Evolutionary conservation across 2,113 vertebrate species (phyloP).

Genomic region (Eptesicus fuscus): DNA sequence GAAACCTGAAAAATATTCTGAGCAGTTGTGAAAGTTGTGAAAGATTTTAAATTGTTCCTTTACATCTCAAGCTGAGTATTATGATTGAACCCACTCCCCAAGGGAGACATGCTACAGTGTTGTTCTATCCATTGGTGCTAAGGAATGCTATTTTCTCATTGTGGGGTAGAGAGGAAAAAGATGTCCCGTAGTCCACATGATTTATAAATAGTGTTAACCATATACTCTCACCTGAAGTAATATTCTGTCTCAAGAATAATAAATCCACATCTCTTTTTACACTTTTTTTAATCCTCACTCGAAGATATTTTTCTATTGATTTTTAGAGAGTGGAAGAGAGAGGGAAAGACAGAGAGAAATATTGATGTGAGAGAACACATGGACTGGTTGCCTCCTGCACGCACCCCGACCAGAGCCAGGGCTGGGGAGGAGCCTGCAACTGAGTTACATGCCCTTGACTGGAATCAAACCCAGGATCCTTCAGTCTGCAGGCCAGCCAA

Average conservation of each 20-base stretch:
- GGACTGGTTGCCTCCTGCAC: no score
- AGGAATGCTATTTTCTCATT: constrained; percentile 13
- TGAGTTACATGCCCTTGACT: no score
- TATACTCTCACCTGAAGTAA: neutral
- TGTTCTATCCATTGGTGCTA: neutral
- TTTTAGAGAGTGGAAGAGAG: no score
- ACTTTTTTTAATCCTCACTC: no score
- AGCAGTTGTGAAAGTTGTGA: constrained; percentile 24
- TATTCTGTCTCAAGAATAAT: constrained; percentile 1
- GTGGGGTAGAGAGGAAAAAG: neutral
- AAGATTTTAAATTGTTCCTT: neutral
- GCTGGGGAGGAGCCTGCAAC: no score
- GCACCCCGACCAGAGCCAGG: no score
- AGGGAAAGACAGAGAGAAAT: no score
- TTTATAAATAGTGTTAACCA: constrained; percentile 4
- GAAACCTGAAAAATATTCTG: neutral
- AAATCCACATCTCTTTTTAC: neutral
- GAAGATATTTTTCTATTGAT: no score
- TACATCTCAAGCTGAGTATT: neutral
- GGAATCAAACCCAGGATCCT: no score
- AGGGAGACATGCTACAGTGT: neutral
- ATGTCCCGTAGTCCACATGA: neutral
- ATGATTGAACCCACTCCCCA: neutral
- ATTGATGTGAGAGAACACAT: no score
- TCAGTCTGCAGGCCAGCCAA: no score